Evolutionary conservation across 2,797 vertebrate species (phyloP).

Genomic region (Falco biarmicus): DNA sequence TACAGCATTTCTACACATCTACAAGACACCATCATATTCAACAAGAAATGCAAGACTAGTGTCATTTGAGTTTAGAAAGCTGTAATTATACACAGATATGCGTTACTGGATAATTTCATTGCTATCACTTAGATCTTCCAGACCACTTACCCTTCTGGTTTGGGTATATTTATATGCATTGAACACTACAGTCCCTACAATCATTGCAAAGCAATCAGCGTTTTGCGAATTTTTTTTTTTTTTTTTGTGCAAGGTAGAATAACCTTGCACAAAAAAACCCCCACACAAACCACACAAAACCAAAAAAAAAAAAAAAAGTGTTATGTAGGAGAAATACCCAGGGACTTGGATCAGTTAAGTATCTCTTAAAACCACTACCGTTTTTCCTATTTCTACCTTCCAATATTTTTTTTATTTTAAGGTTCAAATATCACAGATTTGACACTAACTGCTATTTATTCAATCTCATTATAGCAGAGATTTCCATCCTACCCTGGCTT

Average conservation of each 20-base stretch:
- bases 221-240: not conserved
- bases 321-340: too few species aligned
- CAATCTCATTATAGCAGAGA: constrained; percentile 23
- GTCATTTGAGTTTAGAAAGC: not conserved
- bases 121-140: not conserved
- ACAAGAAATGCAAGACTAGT: not conserved
- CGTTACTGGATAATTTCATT: not conserved
- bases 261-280: not conserved
- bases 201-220: not conserved
- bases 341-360: too few species aligned
- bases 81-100: not conserved
- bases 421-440: constrained; percentile 12
- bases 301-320: not conserved
- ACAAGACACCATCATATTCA: not conserved
- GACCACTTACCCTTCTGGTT: not conserved
- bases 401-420: not conserved
- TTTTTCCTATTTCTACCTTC: not conserved
- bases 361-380: not conserved
- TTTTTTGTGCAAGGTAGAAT: too few species aligned
- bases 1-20: not conserved
- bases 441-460: constrained; percentile 29
- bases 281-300: too few species aligned
- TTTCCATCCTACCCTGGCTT: constrained; percentile 7
- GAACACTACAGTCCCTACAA: not conserved
- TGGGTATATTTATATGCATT: not conserved